phyloP scores from a whole-genome alignment of 2,797 vertebrate genomes.

The Rhincodon typus region DNA sequence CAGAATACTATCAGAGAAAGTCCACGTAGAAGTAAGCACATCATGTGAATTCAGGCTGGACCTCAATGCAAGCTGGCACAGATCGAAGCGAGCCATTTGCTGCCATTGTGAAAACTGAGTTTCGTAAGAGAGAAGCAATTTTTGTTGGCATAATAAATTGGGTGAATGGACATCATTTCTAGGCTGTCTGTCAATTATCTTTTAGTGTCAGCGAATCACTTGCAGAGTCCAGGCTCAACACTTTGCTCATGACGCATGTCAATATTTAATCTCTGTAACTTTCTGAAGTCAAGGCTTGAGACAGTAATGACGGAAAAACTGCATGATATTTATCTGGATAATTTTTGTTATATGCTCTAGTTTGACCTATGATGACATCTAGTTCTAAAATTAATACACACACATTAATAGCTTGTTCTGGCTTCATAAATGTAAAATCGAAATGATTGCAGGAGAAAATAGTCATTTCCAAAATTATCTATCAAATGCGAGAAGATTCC shows the following conservation, averaged over 20 bases:
- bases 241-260: neutral
- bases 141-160: conserved; percentile 4
- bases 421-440: neutral
- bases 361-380: neutral
- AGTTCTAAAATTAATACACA: neutral
- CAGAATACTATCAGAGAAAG: conserved; percentile 51
- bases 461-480: neutral
- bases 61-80: neutral
- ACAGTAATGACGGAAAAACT: neutral
- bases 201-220: neutral
- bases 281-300: neutral
- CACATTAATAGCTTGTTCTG: neutral
- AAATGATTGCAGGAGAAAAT: neutral
- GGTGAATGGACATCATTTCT: neutral
- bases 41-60: conserved; percentile 46
- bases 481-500: neutral
- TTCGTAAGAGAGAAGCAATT: neutral
- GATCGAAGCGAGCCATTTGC: neutral
- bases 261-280: neutral
- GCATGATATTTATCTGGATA: neutral
- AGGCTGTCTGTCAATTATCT: neutral
- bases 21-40: conserved; percentile 56
- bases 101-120: conserved; percentile 16
- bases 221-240: neutral
- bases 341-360: neutral